phyloP scores from a whole-genome alignment of 1,140 invertebrate species.

The Pentalonia nigronervosa region DNA sequence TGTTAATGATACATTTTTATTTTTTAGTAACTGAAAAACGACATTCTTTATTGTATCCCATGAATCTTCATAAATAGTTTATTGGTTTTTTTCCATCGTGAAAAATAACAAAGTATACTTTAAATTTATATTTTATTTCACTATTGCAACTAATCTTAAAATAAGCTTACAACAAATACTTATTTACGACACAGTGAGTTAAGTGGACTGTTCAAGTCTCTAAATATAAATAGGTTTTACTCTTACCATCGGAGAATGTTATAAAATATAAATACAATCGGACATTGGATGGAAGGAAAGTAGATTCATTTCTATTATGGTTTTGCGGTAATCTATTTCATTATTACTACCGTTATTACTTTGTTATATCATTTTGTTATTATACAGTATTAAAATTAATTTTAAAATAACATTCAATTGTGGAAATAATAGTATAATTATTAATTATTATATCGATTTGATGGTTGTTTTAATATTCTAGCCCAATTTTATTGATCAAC shows the following conservation, averaged over 20 bases:
- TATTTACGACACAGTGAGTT: neutral
- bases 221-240: neutral
- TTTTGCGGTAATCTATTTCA: neutral
- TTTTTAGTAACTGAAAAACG: neutral
- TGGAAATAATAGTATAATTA: neutral
- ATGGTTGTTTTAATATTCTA: too few relatives aligned
- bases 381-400: neutral
- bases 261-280: slow-evolving; percentile 8
- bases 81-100: neutral
- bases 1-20: slow-evolving; percentile 6
- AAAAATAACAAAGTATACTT: neutral
- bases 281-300: neutral
- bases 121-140: neutral
- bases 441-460: too few relatives aligned
- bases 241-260: neutral
- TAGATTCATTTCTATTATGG: neutral
- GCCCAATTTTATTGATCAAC: neutral
- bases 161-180: neutral
- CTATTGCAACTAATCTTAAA: neutral
- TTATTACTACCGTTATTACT: neutral
- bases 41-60: neutral
- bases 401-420: neutral
- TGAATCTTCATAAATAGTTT: neutral
- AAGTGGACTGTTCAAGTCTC: neutral
- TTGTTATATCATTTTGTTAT: neutral